Base-by-base conservation (phyloP, 2,888 invertebrate species). In the Drosophila mayaguana region DNA sequence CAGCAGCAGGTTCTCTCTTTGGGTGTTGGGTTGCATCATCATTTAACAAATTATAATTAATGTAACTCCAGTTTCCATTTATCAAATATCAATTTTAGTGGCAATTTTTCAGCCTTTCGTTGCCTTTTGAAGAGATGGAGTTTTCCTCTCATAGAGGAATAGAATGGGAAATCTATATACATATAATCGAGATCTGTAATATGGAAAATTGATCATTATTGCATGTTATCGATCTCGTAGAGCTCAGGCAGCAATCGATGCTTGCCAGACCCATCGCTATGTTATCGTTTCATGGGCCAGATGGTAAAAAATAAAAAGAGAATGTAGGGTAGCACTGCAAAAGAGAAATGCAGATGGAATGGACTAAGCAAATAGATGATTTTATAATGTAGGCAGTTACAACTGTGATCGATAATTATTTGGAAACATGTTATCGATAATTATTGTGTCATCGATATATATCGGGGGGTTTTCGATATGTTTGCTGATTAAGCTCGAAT, bases 61-160 rank as follows among this genome's bases (percentile, higher is more conserved):
- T 50, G 34, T 16, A 43, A 43, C 50, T 50, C 18, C 34, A 63
- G 42, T 64, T 51, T 43, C 12, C 20, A 36, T 55, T 55, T 54
- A 48, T 66, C 22, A 66, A 25, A 34, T 46, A 12, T 66, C 16
- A 65, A 63, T 50, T 65, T 57, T 59, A 34, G 18, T 50, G 6
- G 5, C 16, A 43, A 32, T 50, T 32, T 45, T 28, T 64, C 45
- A n/a, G 32, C 66, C 28, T 50, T 34, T 18, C 16, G 20, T 0
- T 38, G 45, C 20, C 45, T n/a, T 9, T n/a, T 3, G 3, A 8
- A 18, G 9, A 5, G 46, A 8, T 20, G 20, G 20, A 2, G 43
- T 20, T 5, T 45, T 3, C 12, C 59, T 20, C 16, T 6, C 2
- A 32, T 12, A 32, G 32, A 18, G n/a, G 34, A 34, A 14, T 51